phyloP scores from a whole-genome alignment of 1,140 invertebrate species.

The Andrena cerasifolii region DNA sequence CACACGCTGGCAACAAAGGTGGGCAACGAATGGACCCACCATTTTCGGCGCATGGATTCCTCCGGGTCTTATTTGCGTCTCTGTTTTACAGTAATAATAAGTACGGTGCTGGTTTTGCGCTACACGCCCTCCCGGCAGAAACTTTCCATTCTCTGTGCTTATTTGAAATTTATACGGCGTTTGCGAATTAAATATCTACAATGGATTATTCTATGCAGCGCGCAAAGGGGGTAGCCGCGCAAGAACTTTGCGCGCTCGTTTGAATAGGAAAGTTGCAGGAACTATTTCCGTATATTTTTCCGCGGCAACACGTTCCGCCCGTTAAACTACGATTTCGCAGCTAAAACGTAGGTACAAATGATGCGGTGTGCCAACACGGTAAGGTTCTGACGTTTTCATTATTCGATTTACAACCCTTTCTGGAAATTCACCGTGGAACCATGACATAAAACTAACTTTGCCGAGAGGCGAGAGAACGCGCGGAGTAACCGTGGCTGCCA shows the following conservation, averaged over 20 bases:
- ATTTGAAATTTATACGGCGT: too few species aligned
- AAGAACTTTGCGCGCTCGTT: not conserved
- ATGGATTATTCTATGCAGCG: too few species aligned
- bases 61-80: too few species aligned
- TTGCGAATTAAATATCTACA: too few species aligned
- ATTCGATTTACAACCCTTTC: constrained; percentile 69
- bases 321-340: constrained; percentile 57
- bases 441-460: constrained; percentile 67
- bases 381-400: constrained; percentile 69
- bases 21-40: too few species aligned
- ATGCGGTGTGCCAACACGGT: constrained; percentile 57
- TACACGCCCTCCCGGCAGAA: too few species aligned
- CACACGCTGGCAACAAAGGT: too few species aligned
- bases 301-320: constrained; percentile 12
- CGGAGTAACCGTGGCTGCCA: constrained; percentile 56
- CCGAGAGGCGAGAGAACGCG: constrained; percentile 33
- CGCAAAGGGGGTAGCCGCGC: too few species aligned
- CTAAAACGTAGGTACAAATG: constrained; percentile 59
- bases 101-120: too few species aligned
- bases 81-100: too few species aligned
- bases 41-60: too few species aligned
- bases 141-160: too few species aligned
- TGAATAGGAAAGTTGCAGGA: not conserved
- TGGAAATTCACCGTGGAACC: constrained; percentile 64
- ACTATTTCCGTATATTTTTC: constrained; percentile 49